These are phyloP conservation scores for Channa argus DNA, from an alignment of 2,113 vertebrate genomes.

Conservation along the genomic window DNA sequence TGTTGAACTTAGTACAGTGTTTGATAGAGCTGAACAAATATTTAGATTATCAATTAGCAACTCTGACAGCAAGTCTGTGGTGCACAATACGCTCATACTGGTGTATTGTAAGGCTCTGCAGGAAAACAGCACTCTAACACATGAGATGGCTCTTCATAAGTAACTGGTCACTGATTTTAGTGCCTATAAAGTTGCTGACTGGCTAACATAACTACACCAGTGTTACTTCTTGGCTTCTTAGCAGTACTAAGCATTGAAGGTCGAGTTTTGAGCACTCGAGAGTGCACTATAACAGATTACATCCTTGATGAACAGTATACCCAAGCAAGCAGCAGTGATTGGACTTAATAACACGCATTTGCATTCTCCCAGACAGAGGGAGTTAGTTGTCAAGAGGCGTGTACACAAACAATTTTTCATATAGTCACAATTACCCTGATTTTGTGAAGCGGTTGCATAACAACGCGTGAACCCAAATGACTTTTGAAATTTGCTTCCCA, in stretches of 20 bases:
- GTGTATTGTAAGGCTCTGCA: no score
- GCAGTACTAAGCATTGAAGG: background rate
- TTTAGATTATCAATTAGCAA: background rate
- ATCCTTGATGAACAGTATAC: constrained; percentile 50
- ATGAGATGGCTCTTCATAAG: background rate
- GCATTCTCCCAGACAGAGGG: constrained; percentile 59
- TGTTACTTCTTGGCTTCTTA: constrained; percentile 5
- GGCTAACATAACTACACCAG: background rate
- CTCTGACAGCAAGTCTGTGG: background rate
- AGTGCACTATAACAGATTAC: constrained; percentile 42
- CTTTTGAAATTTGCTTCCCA: constrained; percentile 67
- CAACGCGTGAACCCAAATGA: constrained; percentile 47
- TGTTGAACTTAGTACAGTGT: background rate
- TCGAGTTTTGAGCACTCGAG: constrained; percentile 11
- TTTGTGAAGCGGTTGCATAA: constrained; percentile 42
- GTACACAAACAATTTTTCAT: constrained; percentile 47
- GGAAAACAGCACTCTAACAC: background rate
- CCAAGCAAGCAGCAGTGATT: constrained; percentile 51
- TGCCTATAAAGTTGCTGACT: background rate
- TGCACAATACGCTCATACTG: background rate
- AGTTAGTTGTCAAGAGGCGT: constrained; percentile 26
- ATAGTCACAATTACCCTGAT: constrained; percentile 34
- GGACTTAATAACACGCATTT: constrained; percentile 59
- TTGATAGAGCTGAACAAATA: background rate
- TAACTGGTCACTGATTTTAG: background rate